phyloP scores from a whole-genome alignment of 2,888 invertebrate species.

The Caenorhabditis becei region DNA sequence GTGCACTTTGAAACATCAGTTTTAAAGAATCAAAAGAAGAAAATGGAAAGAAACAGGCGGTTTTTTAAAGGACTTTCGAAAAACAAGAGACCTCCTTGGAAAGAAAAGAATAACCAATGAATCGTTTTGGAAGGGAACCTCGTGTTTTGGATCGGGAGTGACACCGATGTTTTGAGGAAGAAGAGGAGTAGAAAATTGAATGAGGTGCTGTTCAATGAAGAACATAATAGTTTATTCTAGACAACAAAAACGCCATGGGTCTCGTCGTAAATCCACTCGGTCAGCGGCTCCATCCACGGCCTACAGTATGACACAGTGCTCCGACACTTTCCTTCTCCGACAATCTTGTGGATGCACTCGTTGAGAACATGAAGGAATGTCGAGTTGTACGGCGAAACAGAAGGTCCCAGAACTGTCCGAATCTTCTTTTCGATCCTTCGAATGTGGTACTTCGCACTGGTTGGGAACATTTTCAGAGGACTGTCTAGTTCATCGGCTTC shows the following conservation, averaged over 20 bases:
- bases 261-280: slow-evolving; percentile 24
- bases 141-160: background rate
- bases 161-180: background rate
- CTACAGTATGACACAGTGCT: slow-evolving; percentile 43
- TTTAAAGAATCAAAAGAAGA: background rate
- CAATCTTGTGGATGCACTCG: slow-evolving; percentile 36
- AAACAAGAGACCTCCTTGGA: background rate
- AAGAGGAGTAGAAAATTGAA: too few relatives aligned
- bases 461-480: slow-evolving; percentile 20
- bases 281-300: slow-evolving; percentile 32
- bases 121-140: background rate
- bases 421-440: slow-evolving; percentile 21
- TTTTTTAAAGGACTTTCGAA: background rate
- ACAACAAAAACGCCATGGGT: slow-evolving; percentile 13
- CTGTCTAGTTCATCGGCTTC: background rate
- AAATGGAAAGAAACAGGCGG: background rate
- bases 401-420: slow-evolving; percentile 11
- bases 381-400: slow-evolving; percentile 18
- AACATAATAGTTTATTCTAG: background rate
- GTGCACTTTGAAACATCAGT: slow-evolving; percentile 16
- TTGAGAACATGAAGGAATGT: slow-evolving; percentile 31
- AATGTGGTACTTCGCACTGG: slow-evolving; percentile 14
- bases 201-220: too few relatives aligned
- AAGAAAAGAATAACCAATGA: background rate
- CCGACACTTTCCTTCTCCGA: slow-evolving; percentile 49